Evolutionary conservation across 2,113 vertebrate species (phyloP).

Genomic region (Psammodynastes pulverulentus): DNA sequence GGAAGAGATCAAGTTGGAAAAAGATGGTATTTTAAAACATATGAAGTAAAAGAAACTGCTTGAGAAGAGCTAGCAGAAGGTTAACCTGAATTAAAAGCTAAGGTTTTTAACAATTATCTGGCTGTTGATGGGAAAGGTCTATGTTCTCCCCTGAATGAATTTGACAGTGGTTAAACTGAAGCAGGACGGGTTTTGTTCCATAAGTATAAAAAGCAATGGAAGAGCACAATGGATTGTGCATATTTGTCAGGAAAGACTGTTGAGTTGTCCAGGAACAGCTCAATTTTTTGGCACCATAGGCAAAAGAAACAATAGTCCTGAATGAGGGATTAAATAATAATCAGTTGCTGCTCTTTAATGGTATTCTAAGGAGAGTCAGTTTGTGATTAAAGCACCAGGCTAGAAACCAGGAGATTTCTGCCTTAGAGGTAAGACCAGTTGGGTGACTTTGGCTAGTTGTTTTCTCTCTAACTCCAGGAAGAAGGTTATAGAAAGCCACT

Average conservation of each 20-base stretch:
- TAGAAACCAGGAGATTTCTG: background rate
- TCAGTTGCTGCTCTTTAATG: background rate
- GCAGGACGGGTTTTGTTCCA: background rate
- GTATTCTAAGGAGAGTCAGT: background rate
- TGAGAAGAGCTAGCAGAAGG: background rate
- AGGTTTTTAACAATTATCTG: background rate
- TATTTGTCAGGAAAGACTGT: background rate
- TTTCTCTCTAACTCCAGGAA: background rate
- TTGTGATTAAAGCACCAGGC: background rate
- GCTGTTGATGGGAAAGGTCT: background rate
- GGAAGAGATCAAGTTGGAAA: background rate
- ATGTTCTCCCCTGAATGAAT: background rate
- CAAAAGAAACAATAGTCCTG: background rate
- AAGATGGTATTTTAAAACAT: background rate
- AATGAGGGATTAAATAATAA: background rate
- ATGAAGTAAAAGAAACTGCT: background rate
- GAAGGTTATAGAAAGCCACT: background rate
- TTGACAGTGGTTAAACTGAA: background rate
- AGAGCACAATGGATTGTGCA: background rate
- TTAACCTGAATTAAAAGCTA: background rate
- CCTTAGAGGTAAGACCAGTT: background rate
- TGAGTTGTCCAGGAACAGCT: background rate
- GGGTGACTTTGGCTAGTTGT: background rate
- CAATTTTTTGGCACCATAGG: background rate
- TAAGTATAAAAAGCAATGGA: background rate